Base-by-base conservation (phyloP, 2,888 invertebrate species). In the Leucoma salicis region DNA sequence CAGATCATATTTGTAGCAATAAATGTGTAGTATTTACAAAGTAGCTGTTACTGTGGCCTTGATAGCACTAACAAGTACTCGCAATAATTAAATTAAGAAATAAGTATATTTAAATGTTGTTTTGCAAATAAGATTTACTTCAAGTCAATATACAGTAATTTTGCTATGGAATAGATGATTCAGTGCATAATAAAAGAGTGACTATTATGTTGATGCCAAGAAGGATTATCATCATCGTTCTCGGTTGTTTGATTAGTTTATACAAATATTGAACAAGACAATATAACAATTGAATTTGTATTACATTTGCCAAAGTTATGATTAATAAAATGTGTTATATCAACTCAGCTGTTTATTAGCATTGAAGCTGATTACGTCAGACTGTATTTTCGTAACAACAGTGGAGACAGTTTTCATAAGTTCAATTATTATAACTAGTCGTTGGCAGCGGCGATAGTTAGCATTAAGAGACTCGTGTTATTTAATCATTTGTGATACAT, bases 41-140 rank as follows among this genome's bases (percentile, higher is more conserved):
- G 10, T 66, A 60, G 60, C 47, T 58, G 59, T 60, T 53, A 57
- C 62, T 45, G 69, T 69, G 71, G 74, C 75, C 76, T 74, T 75
- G 47, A 46, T 67, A 68, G 63, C 58, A 62, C 42, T 57, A 60
- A 57, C 61, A 58, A 45, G n/a, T 49, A 44, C 49, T 50, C 57
- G 63, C 60, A 65, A 63, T 62, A 63, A 61, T 61, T 59, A 45
- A 35, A 29, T 13, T 38, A 42, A 35, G 35, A 35, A 41, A 25
- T 35, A 11, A 41, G 21, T 42, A 28, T 35, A 39, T 47, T 46
- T 16, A 14, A 35, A 38, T 31, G 39, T 51, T 42, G 36, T 31
- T 35, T 56, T 62, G 40, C 56, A 37, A 28, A 24, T 21, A 7
- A 28, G 10, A 28, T 18, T 14, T 13, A 3, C 14, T 14, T 14